Percentiles rank a stretch among this genome's conserved stretches.
phyloP scores from a whole-genome alignment of 2,888 invertebrate genomes.

The Patella depressa region DNA sequence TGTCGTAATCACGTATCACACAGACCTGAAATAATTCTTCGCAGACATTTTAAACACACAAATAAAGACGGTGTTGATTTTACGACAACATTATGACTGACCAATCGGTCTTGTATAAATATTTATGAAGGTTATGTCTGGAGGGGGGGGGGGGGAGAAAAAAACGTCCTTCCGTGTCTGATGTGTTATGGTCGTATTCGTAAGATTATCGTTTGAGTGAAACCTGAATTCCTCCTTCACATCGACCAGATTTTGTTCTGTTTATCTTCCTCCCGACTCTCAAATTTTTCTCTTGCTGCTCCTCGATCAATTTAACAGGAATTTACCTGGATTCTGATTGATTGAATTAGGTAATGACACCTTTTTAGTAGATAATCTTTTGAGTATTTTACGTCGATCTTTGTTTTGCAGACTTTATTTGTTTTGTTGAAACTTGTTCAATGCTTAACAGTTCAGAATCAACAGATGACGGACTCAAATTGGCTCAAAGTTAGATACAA shows the following conservation, averaged over 20 bases:
- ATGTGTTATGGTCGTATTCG: no score
- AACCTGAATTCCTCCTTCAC: not conserved
- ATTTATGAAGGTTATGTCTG: not conserved
- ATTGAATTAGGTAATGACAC: conserved; percentile 7
- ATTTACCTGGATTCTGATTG: not conserved
- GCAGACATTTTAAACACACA: not conserved
- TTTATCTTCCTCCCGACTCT: not conserved
- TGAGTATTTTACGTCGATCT: not conserved
- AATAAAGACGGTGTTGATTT: not conserved
- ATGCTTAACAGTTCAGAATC: conserved; percentile 1
- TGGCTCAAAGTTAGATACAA: conserved; percentile 12
- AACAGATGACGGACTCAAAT: not conserved
- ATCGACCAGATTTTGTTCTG: not conserved
- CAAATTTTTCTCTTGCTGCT: not conserved
- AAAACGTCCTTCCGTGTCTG: no score
- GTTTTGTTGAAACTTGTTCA: conserved; percentile 1
- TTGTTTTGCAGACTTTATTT: not conserved
- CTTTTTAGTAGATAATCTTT: conserved; percentile 13
- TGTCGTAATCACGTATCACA: no score
- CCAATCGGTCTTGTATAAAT: not conserved
- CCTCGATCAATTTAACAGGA: not conserved
- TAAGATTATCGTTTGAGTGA: not conserved
- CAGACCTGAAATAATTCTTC: no score
- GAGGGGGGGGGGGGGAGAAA: no score
- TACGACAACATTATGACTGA: conserved; percentile 1